phyloP scores from a whole-genome alignment of 2,888 invertebrate genomes.

The Apomyelois bistriatella region DNA sequence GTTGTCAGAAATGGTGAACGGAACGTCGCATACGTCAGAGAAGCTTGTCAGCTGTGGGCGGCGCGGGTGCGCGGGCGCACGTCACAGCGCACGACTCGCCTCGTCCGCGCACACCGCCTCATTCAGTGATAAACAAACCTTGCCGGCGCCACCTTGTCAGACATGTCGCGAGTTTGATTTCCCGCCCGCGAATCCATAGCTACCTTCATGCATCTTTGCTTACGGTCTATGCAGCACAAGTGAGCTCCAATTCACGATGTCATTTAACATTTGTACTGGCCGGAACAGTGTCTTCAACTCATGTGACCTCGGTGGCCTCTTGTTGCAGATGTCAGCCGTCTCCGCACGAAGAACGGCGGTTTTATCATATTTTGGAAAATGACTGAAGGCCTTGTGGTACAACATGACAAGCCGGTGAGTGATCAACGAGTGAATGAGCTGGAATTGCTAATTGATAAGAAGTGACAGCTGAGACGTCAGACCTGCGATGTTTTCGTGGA shows the following conservation, averaged over 20 bases:
- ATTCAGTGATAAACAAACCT: constrained; percentile 67
- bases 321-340: constrained; percentile 75
- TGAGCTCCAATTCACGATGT: constrained; percentile 38
- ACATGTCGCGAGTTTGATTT: constrained; percentile 58
- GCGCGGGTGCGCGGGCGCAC: constrained; percentile 23
- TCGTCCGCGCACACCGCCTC: constrained; percentile 26
- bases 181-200: constrained; percentile 48
- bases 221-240: constrained; percentile 61
- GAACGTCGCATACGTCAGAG: constrained; percentile 25
- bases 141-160: constrained; percentile 55
- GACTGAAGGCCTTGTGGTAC: constrained; percentile 66
- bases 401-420: constrained; percentile 75
- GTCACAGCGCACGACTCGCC: constrained; percentile 26
- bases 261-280: constrained; percentile 22
- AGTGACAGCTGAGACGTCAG: constrained; percentile 1
- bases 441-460: background rate
- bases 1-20: background rate
- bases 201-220: constrained; percentile 68
- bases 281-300: constrained; percentile 33
- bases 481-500: background rate
- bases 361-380: constrained; percentile 78
- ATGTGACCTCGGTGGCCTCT: constrained; percentile 67
- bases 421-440: constrained; percentile 17
- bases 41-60: constrained; percentile 33
- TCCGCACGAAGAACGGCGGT: constrained; percentile 72